Evolutionary conservation across 2,113 vertebrate species (phyloP).

Genomic region (Dromiciops gliroides): DNA sequence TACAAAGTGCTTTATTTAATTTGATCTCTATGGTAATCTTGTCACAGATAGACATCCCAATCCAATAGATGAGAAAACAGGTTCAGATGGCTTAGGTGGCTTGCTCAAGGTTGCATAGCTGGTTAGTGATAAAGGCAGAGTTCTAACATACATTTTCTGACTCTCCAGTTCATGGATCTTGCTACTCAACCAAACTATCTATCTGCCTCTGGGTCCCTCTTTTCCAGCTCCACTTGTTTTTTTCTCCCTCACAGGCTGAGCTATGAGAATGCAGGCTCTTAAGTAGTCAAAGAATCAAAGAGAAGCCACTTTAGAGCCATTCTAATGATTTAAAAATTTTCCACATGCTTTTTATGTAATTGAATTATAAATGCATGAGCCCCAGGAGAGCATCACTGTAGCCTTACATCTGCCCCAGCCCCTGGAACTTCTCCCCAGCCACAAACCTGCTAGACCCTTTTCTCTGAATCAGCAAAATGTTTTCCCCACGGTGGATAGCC

Average conservation of each 20-base stretch:
- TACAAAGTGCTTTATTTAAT: background rate
- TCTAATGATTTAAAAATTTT: background rate
- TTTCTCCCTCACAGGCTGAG: background rate
- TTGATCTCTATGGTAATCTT: background rate
- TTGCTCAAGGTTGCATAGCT: background rate
- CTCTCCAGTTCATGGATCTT: background rate
- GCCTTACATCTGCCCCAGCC: background rate
- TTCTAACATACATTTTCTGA: background rate
- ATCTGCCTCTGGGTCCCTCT: background rate
- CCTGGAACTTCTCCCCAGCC: background rate
- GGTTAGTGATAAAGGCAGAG: background rate
- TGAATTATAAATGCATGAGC: background rate
- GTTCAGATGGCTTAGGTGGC: background rate
- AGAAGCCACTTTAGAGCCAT: background rate
- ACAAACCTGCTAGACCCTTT: background rate
- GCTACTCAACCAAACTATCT: background rate
- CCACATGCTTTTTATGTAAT: background rate
- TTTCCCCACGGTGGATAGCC: background rate
- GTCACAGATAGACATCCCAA: no score
- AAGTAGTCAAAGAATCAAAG: background rate
- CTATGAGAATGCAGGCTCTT: background rate
- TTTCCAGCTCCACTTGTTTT: background rate
- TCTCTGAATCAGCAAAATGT: background rate
- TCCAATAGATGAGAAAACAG: background rate
- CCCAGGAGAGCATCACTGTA: no score